phyloP scores from a whole-genome alignment of 2,888 invertebrate genomes.

The Thecophora atra region DNA sequence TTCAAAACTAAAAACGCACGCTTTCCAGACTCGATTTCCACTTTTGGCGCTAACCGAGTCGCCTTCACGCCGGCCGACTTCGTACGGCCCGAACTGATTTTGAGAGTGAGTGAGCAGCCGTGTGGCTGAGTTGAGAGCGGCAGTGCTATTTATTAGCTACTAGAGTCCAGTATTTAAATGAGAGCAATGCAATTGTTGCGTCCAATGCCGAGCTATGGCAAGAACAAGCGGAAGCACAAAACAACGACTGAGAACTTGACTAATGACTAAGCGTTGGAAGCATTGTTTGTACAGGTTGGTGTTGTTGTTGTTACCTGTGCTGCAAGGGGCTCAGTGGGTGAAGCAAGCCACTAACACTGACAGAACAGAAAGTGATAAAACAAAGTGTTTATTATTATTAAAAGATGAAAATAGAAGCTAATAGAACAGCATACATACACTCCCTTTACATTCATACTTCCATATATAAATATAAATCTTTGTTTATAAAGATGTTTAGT shows the following conservation, averaged over 20 bases:
- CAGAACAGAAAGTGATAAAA: no score
- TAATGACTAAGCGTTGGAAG: no score
- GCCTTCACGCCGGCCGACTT: not conserved
- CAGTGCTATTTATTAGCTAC: not conserved
- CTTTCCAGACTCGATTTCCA: not conserved
- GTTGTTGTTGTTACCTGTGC: not conserved
- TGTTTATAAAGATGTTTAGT: no score
- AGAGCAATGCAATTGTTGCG: slow-evolving; percentile 7
- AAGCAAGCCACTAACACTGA: no score
- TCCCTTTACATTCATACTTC: no score
- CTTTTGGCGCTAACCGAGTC: no score
- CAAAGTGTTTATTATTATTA: no score
- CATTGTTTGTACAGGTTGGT: slow-evolving; percentile 9
- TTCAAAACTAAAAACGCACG: not conserved
- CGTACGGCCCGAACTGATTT: not conserved
- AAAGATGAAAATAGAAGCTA: no score
- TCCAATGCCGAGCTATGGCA: not conserved
- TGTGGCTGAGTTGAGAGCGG: not conserved
- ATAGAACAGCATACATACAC: no score
- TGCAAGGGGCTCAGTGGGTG: no score
- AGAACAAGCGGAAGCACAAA: not conserved
- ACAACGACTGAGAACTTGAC: not conserved
- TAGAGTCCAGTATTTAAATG: slow-evolving; percentile 3
- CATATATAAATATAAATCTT: no score
- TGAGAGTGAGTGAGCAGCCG: not conserved